Conservation (phyloP, 2,797 vertebrate species). For the Diplodus puntazzo region DNA sequence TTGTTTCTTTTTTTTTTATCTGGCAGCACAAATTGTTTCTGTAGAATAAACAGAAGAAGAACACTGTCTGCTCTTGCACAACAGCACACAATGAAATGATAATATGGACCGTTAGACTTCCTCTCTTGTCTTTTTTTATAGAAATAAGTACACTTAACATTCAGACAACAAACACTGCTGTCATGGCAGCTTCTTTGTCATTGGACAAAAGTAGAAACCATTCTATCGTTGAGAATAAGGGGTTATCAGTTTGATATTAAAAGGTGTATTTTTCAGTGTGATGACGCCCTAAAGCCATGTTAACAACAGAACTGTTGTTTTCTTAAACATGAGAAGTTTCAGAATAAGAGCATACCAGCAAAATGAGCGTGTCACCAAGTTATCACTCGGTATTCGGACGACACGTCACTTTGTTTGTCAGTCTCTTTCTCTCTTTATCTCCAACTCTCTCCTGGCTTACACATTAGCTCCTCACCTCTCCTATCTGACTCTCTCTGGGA, state of each 20-base stretch:
- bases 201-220: background rate
- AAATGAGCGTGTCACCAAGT: background rate
- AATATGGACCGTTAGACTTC: conserved; percentile 1
- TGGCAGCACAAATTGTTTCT: conserved; percentile 17
- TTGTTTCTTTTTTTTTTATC: background rate
- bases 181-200: background rate
- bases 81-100: background rate
- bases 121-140: no score
- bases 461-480: conserved; percentile 57
- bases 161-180: no score
- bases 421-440: conserved; percentile 15
- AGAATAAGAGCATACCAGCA: background rate
- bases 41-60: conserved; percentile 12
- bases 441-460: conserved; percentile 46
- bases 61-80: conserved; percentile 20
- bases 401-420: background rate
- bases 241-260: background rate
- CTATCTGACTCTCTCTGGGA: conserved; percentile 19
- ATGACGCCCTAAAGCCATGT: background rate
- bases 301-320: background rate
- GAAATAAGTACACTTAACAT: no score
- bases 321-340: background rate
- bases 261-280: background rate
- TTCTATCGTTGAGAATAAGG: background rate
- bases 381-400: background rate